Evolutionary conservation across 2,888 invertebrate species (phyloP), one percentile per base, ranked within the genome.

Genomic region (Ptycholaimellus sp.): DNA sequence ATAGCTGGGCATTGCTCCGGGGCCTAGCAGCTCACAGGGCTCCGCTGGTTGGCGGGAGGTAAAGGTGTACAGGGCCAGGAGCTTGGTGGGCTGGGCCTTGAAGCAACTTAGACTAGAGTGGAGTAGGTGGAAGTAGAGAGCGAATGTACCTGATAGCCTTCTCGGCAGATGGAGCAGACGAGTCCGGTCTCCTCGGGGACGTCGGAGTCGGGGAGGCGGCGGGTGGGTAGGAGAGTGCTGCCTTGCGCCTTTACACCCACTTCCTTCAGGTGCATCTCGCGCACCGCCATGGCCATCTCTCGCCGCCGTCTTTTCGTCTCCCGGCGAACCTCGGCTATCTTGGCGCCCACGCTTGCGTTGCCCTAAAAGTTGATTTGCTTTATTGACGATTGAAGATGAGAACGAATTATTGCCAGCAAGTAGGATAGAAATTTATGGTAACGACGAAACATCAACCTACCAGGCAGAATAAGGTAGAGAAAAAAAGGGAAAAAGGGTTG

Each of bases 301-400:
- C 93, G 90, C 70, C 93, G 93, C 59, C 93, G 90, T 52, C 81
- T 73, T 45, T 82, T 70, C 0, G 93, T 96, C 54, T 83, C 82
- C 50, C 82, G 76, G 0, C 93, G 70, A 1, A 83, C 83, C 58
- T 82, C 76, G 53, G 85, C 83, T 44, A 93, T 85, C 50, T 80
- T 16, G 30, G 28, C 25, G 25, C 7, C 25, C 7, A 13, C 25
- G 25, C 13, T 25, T 7, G 20, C 16, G 25, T n/a, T n/a, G n/a
- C n/a, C n/a, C n/a, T n/a, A n/a, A n/a, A n/a, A n/a, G n/a, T n/a
- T n/a, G n/a, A n/a, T n/a, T n/a, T n/a, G n/a, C n/a, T n/a, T n/a
- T n/a, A n/a, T n/a, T n/a, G n/a, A n/a, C n/a, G n/a, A n/a, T n/a
- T n/a, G n/a, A n/a, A n/a, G n/a, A n/a, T n/a, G n/a, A n/a, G n/a